Evolutionary conservation across 23 tunicate species (phyloP).

Genomic region (Phallusia fumigata): DNA sequence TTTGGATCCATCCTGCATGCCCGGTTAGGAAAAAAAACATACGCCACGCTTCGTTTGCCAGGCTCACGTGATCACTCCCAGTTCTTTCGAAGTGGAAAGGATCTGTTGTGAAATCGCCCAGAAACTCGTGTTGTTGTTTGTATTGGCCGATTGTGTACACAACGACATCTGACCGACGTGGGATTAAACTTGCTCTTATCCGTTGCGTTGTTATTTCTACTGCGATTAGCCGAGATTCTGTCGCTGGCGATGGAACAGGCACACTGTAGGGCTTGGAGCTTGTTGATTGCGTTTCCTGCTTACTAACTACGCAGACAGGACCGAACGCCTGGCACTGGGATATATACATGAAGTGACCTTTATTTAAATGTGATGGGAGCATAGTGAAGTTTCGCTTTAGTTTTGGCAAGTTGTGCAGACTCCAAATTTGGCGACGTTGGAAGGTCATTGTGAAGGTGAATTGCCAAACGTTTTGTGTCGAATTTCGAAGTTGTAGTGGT

Average conservation of each 20-base stretch:
- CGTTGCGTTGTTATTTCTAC: neutral
- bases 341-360: no score
- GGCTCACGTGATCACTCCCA: neutral
- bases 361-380: no score
- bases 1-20: neutral
- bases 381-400: no score
- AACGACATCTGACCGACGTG: neutral
- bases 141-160: neutral
- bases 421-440: no score
- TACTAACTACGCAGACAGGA: neutral
- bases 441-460: no score
- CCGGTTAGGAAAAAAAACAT: neutral
- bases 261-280: neutral
- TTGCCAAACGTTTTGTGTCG: no score
- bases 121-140: neutral
- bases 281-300: slow-evolving; percentile 1
- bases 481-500: no score
- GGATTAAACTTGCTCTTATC: neutral
- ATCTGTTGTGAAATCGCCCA: neutral
- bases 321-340: no score
- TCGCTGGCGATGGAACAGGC: no score
- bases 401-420: no score
- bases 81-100: neutral
- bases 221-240: neutral
- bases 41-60: neutral